These are phyloP conservation scores for Glaucopsyche alexis DNA, from an alignment of 2,888 invertebrate genomes.

Conservation along the genomic window DNA sequence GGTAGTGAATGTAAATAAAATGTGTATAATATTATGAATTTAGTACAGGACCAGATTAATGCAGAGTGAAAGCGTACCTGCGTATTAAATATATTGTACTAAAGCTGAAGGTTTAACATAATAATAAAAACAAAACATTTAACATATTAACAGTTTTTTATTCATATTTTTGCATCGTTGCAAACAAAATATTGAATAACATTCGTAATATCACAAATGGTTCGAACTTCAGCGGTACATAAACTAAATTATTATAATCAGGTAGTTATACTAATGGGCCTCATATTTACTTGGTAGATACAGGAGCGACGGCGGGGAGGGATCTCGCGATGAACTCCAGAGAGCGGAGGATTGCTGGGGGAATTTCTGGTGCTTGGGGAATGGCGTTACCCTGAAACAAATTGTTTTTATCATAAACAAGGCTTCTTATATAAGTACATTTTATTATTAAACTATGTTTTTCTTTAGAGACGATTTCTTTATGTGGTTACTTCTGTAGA, in stretches of 20 bases:
- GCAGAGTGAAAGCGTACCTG: too few species aligned
- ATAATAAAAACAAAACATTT: not conserved
- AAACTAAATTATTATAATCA: not conserved
- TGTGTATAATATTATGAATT: too few species aligned
- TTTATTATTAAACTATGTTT: too few species aligned
- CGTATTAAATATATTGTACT: too few species aligned
- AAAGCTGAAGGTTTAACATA: too few species aligned
- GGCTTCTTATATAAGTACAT: too few species aligned
- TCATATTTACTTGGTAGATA: slow-evolving; percentile 1
- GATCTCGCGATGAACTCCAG: not conserved
- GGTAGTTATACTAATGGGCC: not conserved
- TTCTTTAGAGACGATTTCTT: too few species aligned
- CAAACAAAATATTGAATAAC: not conserved
- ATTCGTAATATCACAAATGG: slow-evolving; percentile 4
- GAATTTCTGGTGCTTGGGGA: slow-evolving; percentile 76
- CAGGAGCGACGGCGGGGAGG: not conserved
- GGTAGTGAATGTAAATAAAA: too few species aligned
- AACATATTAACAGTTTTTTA: not conserved
- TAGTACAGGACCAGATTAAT: too few species aligned
- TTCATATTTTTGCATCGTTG: not conserved
- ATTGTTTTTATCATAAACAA: not conserved
- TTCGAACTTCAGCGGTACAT: not conserved
- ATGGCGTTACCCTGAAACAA: slow-evolving; percentile 62
- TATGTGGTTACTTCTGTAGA: too few species aligned
- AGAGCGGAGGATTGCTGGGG: slow-evolving; percentile 45